Conservation (phyloP, 2,113 vertebrate genomes). For the Tauraco erythrolophus region DNA sequence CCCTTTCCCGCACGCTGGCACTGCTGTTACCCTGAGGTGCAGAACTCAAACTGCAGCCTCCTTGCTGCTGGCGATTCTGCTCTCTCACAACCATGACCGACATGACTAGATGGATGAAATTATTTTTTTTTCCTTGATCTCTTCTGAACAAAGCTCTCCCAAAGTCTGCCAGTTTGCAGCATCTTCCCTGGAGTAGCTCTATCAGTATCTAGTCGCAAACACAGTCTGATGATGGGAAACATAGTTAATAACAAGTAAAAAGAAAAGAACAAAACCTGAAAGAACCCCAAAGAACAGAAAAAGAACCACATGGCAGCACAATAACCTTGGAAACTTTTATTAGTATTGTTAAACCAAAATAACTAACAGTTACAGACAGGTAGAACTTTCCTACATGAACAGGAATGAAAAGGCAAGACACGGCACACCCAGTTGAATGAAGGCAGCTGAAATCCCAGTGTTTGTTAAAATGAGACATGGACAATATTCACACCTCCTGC, state of each 20-base stretch:
- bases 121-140: background rate
- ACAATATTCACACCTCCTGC: background rate
- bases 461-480: background rate
- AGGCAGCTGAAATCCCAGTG: background rate
- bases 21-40: background rate
- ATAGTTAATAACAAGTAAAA: accelerated
- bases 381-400: background rate
- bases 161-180: background rate
- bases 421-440: accelerated
- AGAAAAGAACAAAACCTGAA: background rate
- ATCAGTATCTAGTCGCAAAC: accelerated
- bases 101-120: background rate
- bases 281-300: background rate
- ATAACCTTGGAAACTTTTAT: background rate
- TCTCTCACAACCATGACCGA: accelerated
- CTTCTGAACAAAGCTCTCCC: background rate
- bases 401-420: accelerated
- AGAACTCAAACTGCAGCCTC: background rate
- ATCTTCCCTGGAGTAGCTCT: background rate
- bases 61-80: accelerated
- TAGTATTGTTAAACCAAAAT: background rate
- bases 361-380: background rate
- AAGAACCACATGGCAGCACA: background rate
- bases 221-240: background rate
- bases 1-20: background rate